These are phyloP conservation scores for Dorcus parallelipipedus DNA, from an alignment of 2,888 invertebrate species.

Conservation along the genomic window DNA sequence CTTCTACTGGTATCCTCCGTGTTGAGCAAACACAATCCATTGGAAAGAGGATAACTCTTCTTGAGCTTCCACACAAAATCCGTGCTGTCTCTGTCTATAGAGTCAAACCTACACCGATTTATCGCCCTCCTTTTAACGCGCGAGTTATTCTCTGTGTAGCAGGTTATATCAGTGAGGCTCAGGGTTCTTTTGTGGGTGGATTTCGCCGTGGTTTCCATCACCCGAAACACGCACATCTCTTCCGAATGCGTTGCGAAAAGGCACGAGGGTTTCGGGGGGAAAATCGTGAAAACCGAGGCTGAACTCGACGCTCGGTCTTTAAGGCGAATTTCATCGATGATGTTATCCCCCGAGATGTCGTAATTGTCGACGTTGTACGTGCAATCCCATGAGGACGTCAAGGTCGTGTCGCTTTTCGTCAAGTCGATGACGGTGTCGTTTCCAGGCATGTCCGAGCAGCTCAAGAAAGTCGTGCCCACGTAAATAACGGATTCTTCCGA, in stretches of 20 bases:
- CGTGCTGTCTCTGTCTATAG: slow-evolving; percentile 5
- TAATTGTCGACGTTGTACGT: slow-evolving; percentile 4
- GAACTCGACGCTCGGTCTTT: slow-evolving; percentile 8
- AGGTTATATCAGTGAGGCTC: slow-evolving; percentile 5
- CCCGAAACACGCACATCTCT: neutral
- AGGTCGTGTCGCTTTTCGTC: neutral
- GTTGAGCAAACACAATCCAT: neutral
- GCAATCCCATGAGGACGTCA: neutral
- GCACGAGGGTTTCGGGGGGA: slow-evolving; percentile 10
- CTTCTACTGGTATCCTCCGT: too few species aligned
- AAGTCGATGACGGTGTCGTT: slow-evolving; percentile 3
- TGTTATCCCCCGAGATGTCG: slow-evolving; percentile 16
- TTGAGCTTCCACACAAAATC: slow-evolving; percentile 14
- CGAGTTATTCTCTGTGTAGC: neutral
- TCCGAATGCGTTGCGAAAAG: slow-evolving; percentile 8
- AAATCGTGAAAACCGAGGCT: slow-evolving; percentile 13
- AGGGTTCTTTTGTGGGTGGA: slow-evolving; percentile 5
- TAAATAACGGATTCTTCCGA: slow-evolving; percentile 8
- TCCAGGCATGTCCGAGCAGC: neutral
- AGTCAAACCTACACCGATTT: neutral
- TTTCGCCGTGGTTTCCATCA: neutral
- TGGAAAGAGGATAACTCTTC: slow-evolving; percentile 9
- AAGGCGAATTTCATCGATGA: slow-evolving; percentile 10
- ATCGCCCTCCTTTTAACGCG: neutral
- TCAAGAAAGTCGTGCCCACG: slow-evolving; percentile 1